These are phyloP conservation scores for Callionymus lyra DNA, from an alignment of 2,113 vertebrate species.

Conservation along the genomic window DNA sequence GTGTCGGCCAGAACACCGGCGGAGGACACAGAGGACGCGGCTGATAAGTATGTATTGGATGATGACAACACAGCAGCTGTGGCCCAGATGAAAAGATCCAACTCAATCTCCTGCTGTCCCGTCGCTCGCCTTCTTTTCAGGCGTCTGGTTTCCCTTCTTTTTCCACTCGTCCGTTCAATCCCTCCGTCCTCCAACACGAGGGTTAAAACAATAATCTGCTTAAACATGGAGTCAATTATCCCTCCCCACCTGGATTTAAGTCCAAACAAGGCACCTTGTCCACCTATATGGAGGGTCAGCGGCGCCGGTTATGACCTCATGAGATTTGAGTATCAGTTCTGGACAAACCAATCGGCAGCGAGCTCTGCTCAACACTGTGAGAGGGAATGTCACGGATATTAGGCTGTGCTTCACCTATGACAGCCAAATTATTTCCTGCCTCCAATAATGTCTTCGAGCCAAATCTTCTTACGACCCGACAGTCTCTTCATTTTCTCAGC, in stretches of 20 bases:
- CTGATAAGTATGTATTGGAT: constrained; percentile 38
- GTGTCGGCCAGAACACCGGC: constrained; percentile 13
- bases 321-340: too few species aligned
- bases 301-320: too few species aligned
- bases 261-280: constrained; percentile 22
- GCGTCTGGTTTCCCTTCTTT: constrained; percentile 7
- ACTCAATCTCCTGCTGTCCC: constrained; percentile 26
- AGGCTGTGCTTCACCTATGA: constrained; percentile 1
- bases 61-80: constrained; percentile 34
- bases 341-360: constrained; percentile 8
- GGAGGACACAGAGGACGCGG: constrained; percentile 23
- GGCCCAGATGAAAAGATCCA: constrained; percentile 21
- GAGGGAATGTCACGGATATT: constrained; percentile 17
- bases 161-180: constrained; percentile 12
- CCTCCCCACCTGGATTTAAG: constrained; percentile 11
- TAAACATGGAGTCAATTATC: constrained; percentile 39
- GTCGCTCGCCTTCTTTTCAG: constrained; percentile 1
- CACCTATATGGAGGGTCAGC: too few species aligned
- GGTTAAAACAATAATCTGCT: constrained; percentile 25
- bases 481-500: constrained; percentile 12
- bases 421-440: constrained; percentile 19
- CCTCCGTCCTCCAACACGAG: constrained; percentile 18
- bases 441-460: constrained; percentile 25
- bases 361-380: constrained; percentile 10
- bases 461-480: constrained; percentile 21